Evolutionary conservation across 1,140 invertebrate species (phyloP).

Genomic region (Eurosta solidaginis): DNA sequence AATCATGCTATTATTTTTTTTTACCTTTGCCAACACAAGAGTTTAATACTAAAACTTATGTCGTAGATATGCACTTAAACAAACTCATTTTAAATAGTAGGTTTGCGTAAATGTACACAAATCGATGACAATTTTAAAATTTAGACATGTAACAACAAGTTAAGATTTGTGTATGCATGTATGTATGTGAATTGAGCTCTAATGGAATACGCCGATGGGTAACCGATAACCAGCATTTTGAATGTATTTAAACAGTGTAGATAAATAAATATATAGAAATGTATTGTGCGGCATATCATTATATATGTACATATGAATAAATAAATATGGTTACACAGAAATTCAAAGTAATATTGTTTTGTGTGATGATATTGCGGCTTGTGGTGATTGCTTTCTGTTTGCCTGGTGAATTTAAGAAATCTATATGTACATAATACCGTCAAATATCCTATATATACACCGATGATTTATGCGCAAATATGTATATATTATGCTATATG

Average conservation of each 20-base stretch:
- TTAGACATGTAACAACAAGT: too few species aligned
- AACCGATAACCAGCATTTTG: neutral
- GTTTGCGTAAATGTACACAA: too few species aligned
- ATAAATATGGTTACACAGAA: neutral
- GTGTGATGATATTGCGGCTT: neutral
- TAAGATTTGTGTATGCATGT: too few species aligned
- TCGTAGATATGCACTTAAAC: too few species aligned
- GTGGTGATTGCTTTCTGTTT: neutral
- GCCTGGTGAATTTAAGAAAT: slow-evolving; percentile 23
- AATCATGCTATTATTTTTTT: too few species aligned
- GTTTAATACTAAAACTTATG: too few species aligned
- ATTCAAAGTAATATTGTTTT: neutral
- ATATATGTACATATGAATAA: neutral
- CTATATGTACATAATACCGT: slow-evolving; percentile 16
- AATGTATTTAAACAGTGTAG: neutral
- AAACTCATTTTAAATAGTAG: too few species aligned
- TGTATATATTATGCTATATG: neutral
- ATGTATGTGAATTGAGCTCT: too few species aligned
- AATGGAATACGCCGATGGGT: neutral
- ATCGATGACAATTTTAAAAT: too few species aligned
- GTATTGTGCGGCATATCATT: neutral
- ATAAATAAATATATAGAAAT: neutral
- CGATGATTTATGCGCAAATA: neutral
- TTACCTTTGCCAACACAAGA: too few species aligned
- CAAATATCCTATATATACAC: neutral